These are phyloP conservation scores for zebrafish (Danio rerio) DNA, from an alignment of 2,113 vertebrate species.

Conservation along the genomic window GRCz12tu NC_133189.1:40423001-40423500, in stretches of 20 bases:
- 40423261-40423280: conserved; percentile 21
- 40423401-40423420: conserved; percentile 71
- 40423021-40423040: too few species aligned
- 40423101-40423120: too few species aligned
- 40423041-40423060: too few species aligned
- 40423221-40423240: background rate
- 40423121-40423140: too few species aligned
- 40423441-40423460: conserved; percentile 66
- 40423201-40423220: background rate
- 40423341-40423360: conserved; percentile 5
- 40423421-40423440: conserved; percentile 49
- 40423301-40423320: conserved; percentile 6
- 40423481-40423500: conserved; percentile 51
- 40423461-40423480: conserved; percentile 29
- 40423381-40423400: conserved; percentile 55
- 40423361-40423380: conserved; percentile 22
- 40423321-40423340: conserved; percentile 5
- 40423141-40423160: too few species aligned
- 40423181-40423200: too few species aligned
- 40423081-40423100: too few species aligned
- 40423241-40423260: background rate
- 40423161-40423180: too few species aligned
- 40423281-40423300: conserved; percentile 1
- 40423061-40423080: too few species aligned
- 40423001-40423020: too few species aligned